Evolutionary conservation across 2,113 vertebrate species (phyloP).

Genomic region (Phyllostomus hastatus): DNA sequence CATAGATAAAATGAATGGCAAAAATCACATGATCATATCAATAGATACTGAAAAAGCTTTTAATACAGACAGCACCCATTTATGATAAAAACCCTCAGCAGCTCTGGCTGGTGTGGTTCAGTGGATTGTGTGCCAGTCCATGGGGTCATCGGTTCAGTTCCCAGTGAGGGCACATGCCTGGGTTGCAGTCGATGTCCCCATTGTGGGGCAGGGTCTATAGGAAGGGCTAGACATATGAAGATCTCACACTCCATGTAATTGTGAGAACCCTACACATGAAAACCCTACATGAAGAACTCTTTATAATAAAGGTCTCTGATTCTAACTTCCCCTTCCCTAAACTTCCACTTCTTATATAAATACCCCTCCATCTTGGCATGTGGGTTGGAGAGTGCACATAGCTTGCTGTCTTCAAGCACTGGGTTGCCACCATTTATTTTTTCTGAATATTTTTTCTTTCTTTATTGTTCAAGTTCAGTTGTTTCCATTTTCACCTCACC

Average conservation of each 20-base stretch:
- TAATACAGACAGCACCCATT: no score
- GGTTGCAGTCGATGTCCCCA: no score
- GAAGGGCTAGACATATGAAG: background rate
- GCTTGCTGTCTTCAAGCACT: background rate
- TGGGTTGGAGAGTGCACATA: background rate
- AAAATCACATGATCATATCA: no score
- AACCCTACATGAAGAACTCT: background rate
- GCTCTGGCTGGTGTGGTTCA: no score
- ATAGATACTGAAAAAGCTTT: no score
- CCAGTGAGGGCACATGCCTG: no score
- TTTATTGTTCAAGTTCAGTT: no score
- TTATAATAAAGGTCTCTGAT: background rate
- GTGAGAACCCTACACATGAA: background rate
- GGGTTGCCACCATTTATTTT: background rate
- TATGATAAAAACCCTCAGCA: no score
- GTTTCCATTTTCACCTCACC: no score
- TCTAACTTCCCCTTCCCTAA: background rate
- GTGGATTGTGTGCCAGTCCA: no score
- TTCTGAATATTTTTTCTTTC: background rate
- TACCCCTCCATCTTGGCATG: background rate
- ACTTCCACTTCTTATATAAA: background rate
- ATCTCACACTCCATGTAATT: background rate
- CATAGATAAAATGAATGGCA: no score
- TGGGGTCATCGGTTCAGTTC: no score
- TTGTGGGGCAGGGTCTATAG: background rate